phyloP scores from a whole-genome alignment of 37 sponge, comb jelly and placozoan species.

The Ephydatia muelleri region DNA sequence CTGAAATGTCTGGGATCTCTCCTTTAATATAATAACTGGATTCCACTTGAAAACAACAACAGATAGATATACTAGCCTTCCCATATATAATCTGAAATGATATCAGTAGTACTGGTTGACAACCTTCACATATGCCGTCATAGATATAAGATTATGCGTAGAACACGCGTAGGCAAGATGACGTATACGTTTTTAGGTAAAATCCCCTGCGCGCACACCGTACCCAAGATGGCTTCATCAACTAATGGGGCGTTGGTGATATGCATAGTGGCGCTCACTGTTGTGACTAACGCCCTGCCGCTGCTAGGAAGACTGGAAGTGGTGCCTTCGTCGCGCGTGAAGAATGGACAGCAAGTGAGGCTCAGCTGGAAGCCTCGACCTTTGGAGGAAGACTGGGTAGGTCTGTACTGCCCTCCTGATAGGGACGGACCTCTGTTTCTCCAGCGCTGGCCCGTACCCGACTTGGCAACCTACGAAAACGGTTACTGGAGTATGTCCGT shows the following conservation, averaged over 20 bases:
- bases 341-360: neutral
- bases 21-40: no score
- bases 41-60: no score
- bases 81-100: no score
- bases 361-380: neutral
- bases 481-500: neutral
- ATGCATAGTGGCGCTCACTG: neutral
- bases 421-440: neutral
- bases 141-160: no score
- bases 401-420: neutral
- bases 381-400: neutral
- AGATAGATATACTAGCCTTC: no score
- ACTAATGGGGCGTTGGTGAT: neutral
- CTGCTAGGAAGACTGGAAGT: neutral
- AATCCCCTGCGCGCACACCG: no score
- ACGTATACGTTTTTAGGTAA: no score
- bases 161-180: no score
- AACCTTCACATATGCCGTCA: no score
- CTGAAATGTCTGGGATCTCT: no score
- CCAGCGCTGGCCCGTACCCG: neutral
- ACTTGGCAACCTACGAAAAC: neutral
- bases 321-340: neutral
- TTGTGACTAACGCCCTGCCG: neutral
- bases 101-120: no score
- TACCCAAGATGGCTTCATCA: neutral